Percentiles rank a stretch among this genome's conserved stretches.
phyloP scores from a whole-genome alignment of 2,888 invertebrate species.

The Nephrotoma flavescens region DNA sequence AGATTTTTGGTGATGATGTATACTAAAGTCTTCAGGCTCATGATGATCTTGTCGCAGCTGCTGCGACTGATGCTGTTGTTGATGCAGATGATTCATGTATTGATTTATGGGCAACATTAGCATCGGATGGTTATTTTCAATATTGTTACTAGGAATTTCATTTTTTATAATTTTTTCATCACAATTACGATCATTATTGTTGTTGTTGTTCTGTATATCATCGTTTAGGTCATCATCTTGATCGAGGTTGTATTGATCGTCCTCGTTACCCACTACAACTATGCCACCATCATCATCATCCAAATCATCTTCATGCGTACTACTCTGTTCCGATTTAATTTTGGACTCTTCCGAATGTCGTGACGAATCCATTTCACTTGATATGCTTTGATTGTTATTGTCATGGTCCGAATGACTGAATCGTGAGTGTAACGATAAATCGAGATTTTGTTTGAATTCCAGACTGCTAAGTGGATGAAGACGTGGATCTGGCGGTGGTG shows the following conservation, averaged over 20 bases:
- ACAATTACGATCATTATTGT: slow-evolving; percentile 22
- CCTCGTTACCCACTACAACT: slow-evolving; percentile 65
- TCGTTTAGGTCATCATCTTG: background rate
- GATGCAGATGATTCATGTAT: slow-evolving; percentile 16
- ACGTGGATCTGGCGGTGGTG: slow-evolving; percentile 37
- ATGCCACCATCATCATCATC: slow-evolving; percentile 61
- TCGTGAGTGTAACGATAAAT: slow-evolving; percentile 36
- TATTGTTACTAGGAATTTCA: slow-evolving; percentile 28
- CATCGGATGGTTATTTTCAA: background rate
- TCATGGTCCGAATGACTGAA: slow-evolving; percentile 22
- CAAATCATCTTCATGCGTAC: slow-evolving; percentile 38
- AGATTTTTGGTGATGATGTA: slow-evolving; percentile 28
- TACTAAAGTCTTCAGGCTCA: slow-evolving; percentile 44
- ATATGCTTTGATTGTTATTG: slow-evolving; percentile 21
- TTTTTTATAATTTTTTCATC: slow-evolving; percentile 28
- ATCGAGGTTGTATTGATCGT: slow-evolving; percentile 35
- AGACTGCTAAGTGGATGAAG: slow-evolving; percentile 33
- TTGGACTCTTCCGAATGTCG: slow-evolving; percentile 26
- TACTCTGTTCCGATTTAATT: slow-evolving; percentile 22
- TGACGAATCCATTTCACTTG: slow-evolving; percentile 32
- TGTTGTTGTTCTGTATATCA: background rate
- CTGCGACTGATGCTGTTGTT: slow-evolving; percentile 24
- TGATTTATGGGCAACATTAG: background rate
- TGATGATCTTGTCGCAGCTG: slow-evolving; percentile 24
- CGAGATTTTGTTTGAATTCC: slow-evolving; percentile 49